Base-by-base conservation (phyloP, 2,113 vertebrate genomes). In the Malurus melanocephalus region DNA sequence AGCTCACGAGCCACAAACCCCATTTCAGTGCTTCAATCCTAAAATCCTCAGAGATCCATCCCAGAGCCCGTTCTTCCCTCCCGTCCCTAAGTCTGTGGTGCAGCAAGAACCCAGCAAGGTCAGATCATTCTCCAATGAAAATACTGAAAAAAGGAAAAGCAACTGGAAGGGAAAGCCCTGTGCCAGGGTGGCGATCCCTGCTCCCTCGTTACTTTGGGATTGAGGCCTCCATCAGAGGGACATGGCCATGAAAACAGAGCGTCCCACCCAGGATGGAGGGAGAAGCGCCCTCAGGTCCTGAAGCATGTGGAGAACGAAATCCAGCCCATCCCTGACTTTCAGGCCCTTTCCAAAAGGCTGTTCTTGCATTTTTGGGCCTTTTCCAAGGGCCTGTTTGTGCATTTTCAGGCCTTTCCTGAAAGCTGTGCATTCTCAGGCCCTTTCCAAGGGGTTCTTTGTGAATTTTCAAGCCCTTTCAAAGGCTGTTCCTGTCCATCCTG, bases 201-300 rank as follows among this genome's bases (percentile, higher is more conserved):
- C 19, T 18, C 20, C 28, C 48, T 60, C 19, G 0, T 26, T 56
- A 9, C 62, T 60, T 12, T 60, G 45, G 38, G 17, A 28, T 11
- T 33, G 46, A 24, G 64, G 28, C 21, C n/a, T 72, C 35, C 20
- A 80, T 17, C 43, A 23, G 52, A 21, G 57, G 28, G 27, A 4
- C 32, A 11, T 2, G 0, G 7, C 32, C 7, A 1, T 14, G 16
- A 4, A 5, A 73, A 10, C 27, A 4, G 23, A 78, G 55, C 30
- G 10, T 14, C 75, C 76, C 33, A 4, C 2, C 24, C 32, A 22
- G n/a, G 27, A 13, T 5, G 33, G 42, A 21, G 32, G 13, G 33
- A 43, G 51, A 55, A 28, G 13, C 2, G 1, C 3, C 32, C 38
- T 40, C n/a, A 30, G 28, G 9, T 18, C 27, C 32, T 64, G 30